Evolutionary conservation across 2,888 invertebrate species (phyloP).

Genomic region (Tribolium freemani): DNA sequence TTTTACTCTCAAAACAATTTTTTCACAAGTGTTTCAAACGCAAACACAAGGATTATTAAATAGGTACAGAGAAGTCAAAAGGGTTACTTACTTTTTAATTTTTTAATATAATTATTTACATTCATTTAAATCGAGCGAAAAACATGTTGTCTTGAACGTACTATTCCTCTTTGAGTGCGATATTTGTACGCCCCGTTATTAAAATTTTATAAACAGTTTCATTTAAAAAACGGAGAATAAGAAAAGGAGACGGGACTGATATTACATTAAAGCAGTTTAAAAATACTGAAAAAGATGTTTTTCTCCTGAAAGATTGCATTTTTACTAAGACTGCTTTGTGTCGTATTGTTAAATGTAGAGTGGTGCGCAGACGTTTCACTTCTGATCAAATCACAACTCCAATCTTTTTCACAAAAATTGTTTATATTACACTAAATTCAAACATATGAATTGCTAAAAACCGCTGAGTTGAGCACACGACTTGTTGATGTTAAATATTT

Average conservation of each 20-base stretch:
- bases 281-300: constrained; percentile 24
- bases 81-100: constrained; percentile 38
- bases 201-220: constrained; percentile 40
- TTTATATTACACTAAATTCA: not conserved
- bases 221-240: not conserved
- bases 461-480: too few species aligned
- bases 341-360: not conserved
- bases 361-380: too few species aligned
- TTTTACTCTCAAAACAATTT: not conserved
- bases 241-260: not conserved
- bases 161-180: constrained; percentile 25
- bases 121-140: constrained; percentile 39
- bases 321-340: constrained; percentile 1
- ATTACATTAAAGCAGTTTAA: constrained; percentile 10
- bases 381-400: too few species aligned
- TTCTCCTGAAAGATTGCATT: constrained; percentile 12
- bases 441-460: too few species aligned
- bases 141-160: constrained; percentile 41
- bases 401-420: too few species aligned
- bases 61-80: constrained; percentile 8
- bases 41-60: not conserved
- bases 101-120: constrained; percentile 44
- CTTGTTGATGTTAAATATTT: too few species aligned
- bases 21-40: not conserved
- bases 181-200: constrained; percentile 39